Conservation (phyloP, 2,113 vertebrate genomes). For the Illadopsis cleaveri region DNA sequence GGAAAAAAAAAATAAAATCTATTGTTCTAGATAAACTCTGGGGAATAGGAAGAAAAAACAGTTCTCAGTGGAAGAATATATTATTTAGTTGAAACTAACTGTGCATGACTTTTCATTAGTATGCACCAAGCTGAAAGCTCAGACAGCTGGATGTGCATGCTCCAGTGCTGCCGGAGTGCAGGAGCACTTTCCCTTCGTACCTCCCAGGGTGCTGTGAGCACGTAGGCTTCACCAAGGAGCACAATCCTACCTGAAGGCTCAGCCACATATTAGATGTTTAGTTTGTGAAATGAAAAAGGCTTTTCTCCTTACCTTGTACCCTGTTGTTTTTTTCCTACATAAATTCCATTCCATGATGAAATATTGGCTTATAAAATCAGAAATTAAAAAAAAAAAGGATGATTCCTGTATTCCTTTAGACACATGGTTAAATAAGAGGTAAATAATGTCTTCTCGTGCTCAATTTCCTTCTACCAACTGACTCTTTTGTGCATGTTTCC, state of each 20-base stretch:
- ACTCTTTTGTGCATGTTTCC: background rate
- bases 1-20: background rate
- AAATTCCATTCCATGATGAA: background rate
- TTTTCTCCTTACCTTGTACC: background rate
- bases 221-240: background rate
- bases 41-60: background rate
- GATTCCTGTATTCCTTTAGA: background rate
- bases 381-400: background rate
- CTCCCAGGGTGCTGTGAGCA: background rate
- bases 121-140: background rate
- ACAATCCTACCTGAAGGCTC: background rate
- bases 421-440: background rate
- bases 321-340: background rate
- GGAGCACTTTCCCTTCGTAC: background rate
- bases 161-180: background rate
- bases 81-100: background rate
- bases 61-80: background rate
- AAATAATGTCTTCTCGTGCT: background rate
- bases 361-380: background rate
- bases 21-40: background rate
- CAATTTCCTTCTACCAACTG: background rate
- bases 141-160: accelerated
- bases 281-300: background rate
- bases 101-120: background rate
- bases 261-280: background rate